Evolutionary conservation across 2,113 vertebrate genomes (phyloP), one percentile per base, ranked within the genome.

Genomic region (Macrotis lagotis): DNA sequence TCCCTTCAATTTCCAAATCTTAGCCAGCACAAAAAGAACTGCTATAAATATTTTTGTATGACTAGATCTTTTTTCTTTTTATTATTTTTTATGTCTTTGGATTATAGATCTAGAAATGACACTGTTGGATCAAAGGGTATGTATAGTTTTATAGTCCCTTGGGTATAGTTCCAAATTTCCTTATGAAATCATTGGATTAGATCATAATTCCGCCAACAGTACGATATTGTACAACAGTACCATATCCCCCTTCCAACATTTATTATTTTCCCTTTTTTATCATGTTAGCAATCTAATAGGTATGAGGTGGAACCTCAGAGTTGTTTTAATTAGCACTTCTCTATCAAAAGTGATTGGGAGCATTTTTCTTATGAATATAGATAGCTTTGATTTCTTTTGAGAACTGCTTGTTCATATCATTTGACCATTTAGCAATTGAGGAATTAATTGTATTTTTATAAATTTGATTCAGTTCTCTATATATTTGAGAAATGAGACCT

Each of bases 201-300:
- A 52, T 90, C 19, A 48, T 28, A 92, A 0, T 48, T 95, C 90
- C 89, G 49, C 48, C 3, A 44, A 11, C 53, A 59, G 8, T 28
- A 9, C 26, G 31, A 28, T 59, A 28, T 50, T 49, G 48, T 8
- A 14, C 83, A 14, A 50, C 1, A 89, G 66, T 52, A 31, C 19
- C 28, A 90, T 8, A 51, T 25, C 24, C 22, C 52, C 52, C n/a
- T n/a, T 25, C 52, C 8, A 53, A 53, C 25, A 90, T 26, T 90
- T 37, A 53, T 51, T 50, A 11, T 92, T 48, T 90, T 92, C n/a
- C 48, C 47, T 48, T 91, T 92, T 90, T 91, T 94, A 31, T 66
- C 7, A 31, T 28, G 49, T 89, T 49, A 50, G 26, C 88, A 48
- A 90, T 51, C 66, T 88, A 47, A 51, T 66, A 28, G 50, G 59